A percentile compares a stretch with the other conserved stretches of the same genome.
These are phyloP conservation scores for Pycnonotus jocosus DNA, from an alignment of 2,113 vertebrate genomes.

Conservation along the genomic window DNA sequence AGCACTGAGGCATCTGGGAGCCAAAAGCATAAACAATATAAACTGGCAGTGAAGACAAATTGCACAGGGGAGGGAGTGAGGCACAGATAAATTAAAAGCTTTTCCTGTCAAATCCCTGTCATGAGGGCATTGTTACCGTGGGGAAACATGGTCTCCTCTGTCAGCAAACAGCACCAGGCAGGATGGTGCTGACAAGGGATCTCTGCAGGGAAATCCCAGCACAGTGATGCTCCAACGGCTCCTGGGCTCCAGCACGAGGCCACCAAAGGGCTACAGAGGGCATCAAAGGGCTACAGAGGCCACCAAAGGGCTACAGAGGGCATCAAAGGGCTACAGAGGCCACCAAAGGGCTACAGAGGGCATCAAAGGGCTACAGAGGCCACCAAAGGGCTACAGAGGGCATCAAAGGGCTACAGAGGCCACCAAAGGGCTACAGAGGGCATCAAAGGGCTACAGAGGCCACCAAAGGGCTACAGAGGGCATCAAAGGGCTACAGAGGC, in stretches of 20 bases:
- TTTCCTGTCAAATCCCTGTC: conserved; percentile 44
- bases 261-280: neutral
- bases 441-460: too few species aligned
- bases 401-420: too few species aligned
- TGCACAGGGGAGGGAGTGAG: conserved; percentile 11
- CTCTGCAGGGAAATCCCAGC: conserved; percentile 44
- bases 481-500: too few species aligned
- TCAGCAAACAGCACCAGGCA: neutral
- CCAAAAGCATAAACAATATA: neutral
- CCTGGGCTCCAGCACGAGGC: neutral
- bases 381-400: too few species aligned
- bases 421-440: too few species aligned
- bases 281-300: too few species aligned
- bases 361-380: too few species aligned
- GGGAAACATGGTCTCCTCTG: neutral
- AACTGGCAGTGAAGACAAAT: neutral
- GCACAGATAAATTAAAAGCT: conserved; percentile 35
- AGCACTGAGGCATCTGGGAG: neutral
- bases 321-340: too few species aligned
- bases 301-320: too few species aligned
- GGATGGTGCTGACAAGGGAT: conserved; percentile 4
- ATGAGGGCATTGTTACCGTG: neutral
- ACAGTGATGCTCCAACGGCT: neutral
- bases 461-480: too few species aligned
- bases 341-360: too few species aligned